These are phyloP conservation scores for Triplophysa yarkandensis DNA, from an alignment of 2,797 vertebrate genomes.

Conservation along the genomic window DNA sequence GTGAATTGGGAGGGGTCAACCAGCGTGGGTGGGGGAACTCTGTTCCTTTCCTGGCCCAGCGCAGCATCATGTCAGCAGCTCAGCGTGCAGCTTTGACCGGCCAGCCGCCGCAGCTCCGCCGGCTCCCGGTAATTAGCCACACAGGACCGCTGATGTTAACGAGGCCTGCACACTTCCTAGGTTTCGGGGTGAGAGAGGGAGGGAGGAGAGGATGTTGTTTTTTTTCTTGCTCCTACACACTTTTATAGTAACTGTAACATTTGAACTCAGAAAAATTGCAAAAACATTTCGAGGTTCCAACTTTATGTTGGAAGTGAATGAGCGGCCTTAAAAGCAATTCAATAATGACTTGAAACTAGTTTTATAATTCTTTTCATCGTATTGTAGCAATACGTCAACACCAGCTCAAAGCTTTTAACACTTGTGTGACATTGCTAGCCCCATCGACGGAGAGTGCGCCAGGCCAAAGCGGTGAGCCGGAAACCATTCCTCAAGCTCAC, in stretches of 20 bases:
- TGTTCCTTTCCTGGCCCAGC: conserved; percentile 60
- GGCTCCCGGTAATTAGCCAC: conserved; percentile 81
- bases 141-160: conserved; percentile 77
- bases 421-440: conserved; percentile 49
- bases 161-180: conserved; percentile 64
- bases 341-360: background rate
- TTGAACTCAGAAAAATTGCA: background rate
- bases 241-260: background rate
- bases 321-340: background rate
- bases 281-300: background rate
- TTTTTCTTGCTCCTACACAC: conserved; percentile 54
- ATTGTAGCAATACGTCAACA: conserved; percentile 1
- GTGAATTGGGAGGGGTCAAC: conserved; percentile 68
- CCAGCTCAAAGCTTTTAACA: conserved; percentile 44
- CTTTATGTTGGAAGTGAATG: background rate
- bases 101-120: conserved; percentile 65
- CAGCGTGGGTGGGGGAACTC: conserved; percentile 65
- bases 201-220: conserved; percentile 44
- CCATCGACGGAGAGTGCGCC: conserved; percentile 46
- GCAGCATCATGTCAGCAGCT: conserved; percentile 70
- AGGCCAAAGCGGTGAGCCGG: conserved; percentile 69
- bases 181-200: conserved; percentile 47
- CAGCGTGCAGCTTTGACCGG: conserved; percentile 66
- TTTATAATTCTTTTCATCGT: too few relatives aligned
- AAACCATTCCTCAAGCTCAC: conserved; percentile 77